A percentile compares a stretch with the other conserved stretches of the same genome.
Evolutionary conservation across 2,113 vertebrate genomes (phyloP).

Genomic region (Enhydra lutris): DNA sequence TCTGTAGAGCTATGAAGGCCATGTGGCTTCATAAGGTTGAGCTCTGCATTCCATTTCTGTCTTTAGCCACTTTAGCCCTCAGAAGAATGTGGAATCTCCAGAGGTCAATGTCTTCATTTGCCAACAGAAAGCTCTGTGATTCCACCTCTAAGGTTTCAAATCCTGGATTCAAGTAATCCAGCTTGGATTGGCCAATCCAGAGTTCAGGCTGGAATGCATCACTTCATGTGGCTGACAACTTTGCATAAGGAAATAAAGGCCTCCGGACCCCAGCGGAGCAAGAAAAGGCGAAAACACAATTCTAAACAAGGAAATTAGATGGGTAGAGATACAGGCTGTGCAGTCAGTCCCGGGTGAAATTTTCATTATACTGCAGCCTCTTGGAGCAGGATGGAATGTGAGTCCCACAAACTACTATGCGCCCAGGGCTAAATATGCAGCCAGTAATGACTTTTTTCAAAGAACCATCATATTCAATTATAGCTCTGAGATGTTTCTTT

Average conservation of each 20-base stretch:
- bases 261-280: background rate
- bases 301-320: background rate
- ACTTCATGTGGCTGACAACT: background rate
- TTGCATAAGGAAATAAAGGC: background rate
- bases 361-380: background rate
- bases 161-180: background rate
- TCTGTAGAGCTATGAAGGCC: background rate
- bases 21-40: background rate
- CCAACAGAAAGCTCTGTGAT: background rate
- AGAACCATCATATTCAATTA: background rate
- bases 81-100: background rate
- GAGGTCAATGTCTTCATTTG: background rate
- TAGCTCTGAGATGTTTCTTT: conserved; percentile 22
- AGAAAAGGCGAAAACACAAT: background rate
- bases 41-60: background rate
- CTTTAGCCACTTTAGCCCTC: background rate
- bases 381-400: background rate
- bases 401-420: background rate
- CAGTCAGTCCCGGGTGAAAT: background rate
- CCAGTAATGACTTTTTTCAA: background rate
- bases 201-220: background rate
- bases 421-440: background rate
- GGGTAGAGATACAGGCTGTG: background rate
- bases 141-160: background rate
- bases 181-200: background rate